A percentile compares a stretch with the other conserved stretches of the same genome.
Conservation (phyloP, 2,113 vertebrate genomes). For the Lepisosteus osseus region DNA sequence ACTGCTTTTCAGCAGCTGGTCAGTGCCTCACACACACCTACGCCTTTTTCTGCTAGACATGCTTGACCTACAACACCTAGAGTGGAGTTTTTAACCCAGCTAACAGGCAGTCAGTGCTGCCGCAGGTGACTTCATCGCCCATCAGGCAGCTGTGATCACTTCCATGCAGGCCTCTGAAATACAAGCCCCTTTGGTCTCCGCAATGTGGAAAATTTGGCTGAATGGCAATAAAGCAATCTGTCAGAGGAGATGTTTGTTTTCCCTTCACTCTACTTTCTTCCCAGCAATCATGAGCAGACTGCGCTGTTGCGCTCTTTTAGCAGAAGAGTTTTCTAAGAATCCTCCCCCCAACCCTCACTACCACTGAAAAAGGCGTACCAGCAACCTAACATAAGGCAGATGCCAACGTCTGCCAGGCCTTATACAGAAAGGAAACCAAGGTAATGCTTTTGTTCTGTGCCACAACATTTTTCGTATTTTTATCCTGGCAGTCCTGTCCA, state of each 20-base stretch:
- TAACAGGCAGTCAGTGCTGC: not conserved
- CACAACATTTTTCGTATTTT: constrained; percentile 44
- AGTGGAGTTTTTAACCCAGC: too few species aligned
- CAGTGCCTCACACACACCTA: too few species aligned
- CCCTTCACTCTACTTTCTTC: not conserved
- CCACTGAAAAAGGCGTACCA: constrained; percentile 8
- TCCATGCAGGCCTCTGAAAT: not conserved
- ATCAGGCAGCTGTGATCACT: constrained; percentile 1
- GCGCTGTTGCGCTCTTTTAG: too few species aligned
- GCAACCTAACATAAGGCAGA: constrained; percentile 42
- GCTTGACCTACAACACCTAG: too few species aligned
- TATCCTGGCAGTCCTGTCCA: constrained; percentile 16
- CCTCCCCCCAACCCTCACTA: not conserved
- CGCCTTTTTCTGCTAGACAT: too few species aligned
- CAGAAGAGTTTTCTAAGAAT: too few species aligned
- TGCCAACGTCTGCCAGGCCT: constrained; percentile 26
- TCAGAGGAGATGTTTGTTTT: not conserved
- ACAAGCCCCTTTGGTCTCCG: constrained; percentile 6
- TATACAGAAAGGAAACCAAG: constrained; percentile 28
- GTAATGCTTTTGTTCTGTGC: constrained; percentile 35
- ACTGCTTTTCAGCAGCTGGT: too few species aligned
- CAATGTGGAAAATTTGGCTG: constrained; percentile 11
- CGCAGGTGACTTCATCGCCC: not conserved
- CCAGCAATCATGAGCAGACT: too few species aligned
- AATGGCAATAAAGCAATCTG: constrained; percentile 1